Conservation (phyloP, 2,797 vertebrate genomes). For the Leucoraja ocellata region DNA sequence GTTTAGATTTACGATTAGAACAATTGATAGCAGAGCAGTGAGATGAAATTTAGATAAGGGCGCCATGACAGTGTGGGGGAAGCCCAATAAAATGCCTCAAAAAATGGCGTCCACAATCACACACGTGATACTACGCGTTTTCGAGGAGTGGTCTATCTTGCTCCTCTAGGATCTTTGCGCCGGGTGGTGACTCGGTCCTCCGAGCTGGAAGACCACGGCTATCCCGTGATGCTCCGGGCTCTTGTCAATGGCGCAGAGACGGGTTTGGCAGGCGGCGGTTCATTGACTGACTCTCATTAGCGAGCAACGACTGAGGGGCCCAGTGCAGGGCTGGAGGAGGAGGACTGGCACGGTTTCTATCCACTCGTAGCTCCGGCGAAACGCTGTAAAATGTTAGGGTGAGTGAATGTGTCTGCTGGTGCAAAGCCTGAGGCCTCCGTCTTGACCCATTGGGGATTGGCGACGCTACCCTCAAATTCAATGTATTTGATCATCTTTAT, state of each 20-base stretch:
- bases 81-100: too few relatives aligned
- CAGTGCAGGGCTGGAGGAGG: background rate
- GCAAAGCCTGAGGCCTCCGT: background rate
- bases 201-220: background rate
- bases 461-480: background rate
- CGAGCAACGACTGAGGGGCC: background rate
- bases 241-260: background rate
- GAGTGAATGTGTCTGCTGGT: background rate
- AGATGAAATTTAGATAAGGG: too few relatives aligned
- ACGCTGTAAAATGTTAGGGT: conserved; percentile 30
- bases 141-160: too few relatives aligned
- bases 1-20: too few relatives aligned
- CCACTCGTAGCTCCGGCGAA: background rate
- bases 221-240: background rate
- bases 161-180: too few relatives aligned
- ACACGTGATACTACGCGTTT: too few relatives aligned
- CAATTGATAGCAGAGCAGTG: too few relatives aligned
- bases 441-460: background rate
- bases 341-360: background rate
- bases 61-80: too few relatives aligned
- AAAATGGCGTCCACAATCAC: too few relatives aligned
- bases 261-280: background rate
- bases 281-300: background rate
- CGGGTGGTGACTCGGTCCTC: too few relatives aligned
- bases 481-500: background rate